These are phyloP conservation scores for Galerucella pusilla DNA, from an alignment of 2,888 invertebrate genomes.

Conservation along the genomic window DNA sequence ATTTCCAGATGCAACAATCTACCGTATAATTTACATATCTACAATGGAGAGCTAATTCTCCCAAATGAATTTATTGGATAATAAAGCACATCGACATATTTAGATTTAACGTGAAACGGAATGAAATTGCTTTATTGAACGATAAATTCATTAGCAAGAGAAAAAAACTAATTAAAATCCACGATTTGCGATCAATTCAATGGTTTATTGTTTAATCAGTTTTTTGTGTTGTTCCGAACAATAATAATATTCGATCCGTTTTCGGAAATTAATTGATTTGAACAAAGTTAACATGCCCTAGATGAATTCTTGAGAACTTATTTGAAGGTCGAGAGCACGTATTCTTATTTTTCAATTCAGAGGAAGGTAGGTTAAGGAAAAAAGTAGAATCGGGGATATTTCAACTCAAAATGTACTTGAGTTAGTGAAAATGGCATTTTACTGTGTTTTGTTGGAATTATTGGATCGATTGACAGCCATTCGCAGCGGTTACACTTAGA, in stretches of 20 bases:
- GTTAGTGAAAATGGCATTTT: too few relatives aligned
- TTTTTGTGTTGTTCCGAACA: neutral
- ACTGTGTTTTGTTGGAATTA: too few relatives aligned
- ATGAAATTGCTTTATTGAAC: neutral
- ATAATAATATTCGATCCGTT: neutral
- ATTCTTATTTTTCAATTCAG: too few relatives aligned
- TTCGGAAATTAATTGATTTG: neutral
- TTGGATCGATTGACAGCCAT: too few relatives aligned
- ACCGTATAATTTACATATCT: neutral
- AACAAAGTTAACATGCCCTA: too few relatives aligned
- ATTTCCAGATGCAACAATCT: neutral
- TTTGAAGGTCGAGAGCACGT: too few relatives aligned
- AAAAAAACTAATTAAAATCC: neutral
- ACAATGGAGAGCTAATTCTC: neutral
- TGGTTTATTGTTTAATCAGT: neutral
- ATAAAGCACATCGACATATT: neutral
- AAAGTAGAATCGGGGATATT: too few relatives aligned
- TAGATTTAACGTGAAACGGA: neutral
- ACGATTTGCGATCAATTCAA: neutral
- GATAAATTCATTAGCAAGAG: neutral
- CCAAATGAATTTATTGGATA: neutral
- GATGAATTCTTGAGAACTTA: too few relatives aligned
- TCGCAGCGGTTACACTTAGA: too few relatives aligned
- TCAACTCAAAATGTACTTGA: too few relatives aligned
- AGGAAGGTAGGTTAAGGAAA: too few relatives aligned